Evolutionary conservation across 2,113 vertebrate species (phyloP), one percentile per base, ranked within the genome.

Genomic region (Urocitellus parryii): DNA sequence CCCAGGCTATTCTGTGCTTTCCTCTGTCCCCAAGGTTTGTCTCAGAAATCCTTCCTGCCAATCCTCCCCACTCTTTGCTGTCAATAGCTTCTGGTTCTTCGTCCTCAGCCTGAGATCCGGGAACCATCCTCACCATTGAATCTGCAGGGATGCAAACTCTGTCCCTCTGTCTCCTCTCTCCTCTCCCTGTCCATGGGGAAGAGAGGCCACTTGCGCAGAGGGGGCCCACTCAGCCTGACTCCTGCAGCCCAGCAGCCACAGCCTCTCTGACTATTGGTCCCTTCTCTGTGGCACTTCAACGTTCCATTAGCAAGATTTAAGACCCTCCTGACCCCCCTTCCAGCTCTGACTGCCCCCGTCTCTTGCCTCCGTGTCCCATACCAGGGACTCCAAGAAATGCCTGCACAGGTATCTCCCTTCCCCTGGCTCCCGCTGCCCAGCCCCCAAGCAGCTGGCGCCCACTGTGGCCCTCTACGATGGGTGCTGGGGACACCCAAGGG

Each of bases 331-430:
- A 74, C 9, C 45, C 79, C 90, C 25, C 20, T 58, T 20, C 5
- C 18, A 58, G 5, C 32, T 29, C 58, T 32, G 51, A 4, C 51
- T 16, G 24, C 83, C 74, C 84, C 91, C 79, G 73, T 72, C 81
- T 68, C 63, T 32, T 11, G 2, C 81, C 82, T 76, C 78, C 51
- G 22, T 5, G 58, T 58, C 51, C 37, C 25, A 16, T 34, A 32
- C 68, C 78, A n/a, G 13, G 48, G 24, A 78, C 77, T 91, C 87
- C 95, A 88, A 42, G 68, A 45, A 74, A 96, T 95, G 90, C 93
- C 91, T 32, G 58, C 67, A 63, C 25, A 5, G 12, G 12, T 16
- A 27, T 76, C 65, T 65, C 73, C 39, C 84, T 85, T 67, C 42
- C 63, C 27, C 48, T 48, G 34, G 1, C 70, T 73, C 34, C 42